phyloP scores from a whole-genome alignment of 2,797 vertebrate genomes.

The Sebastes aleutianus region DNA sequence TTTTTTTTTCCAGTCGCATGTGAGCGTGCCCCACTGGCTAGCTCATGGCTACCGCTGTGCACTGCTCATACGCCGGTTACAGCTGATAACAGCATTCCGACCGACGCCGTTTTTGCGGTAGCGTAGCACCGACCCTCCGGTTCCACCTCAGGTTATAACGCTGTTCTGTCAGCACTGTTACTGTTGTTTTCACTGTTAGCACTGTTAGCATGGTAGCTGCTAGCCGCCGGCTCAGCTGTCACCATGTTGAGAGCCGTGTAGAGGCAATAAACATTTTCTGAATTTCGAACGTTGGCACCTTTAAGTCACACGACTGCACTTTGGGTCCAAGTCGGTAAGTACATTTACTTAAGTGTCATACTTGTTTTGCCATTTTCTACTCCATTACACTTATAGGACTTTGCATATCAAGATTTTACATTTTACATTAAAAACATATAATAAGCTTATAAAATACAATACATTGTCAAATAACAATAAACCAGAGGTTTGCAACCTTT shows the following conservation, averaged over 20 bases:
- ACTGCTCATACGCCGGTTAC: not conserved
- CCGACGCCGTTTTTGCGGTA: not conserved
- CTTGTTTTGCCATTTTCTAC: not conserved
- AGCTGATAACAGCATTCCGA: not conserved
- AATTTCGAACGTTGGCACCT: too few species aligned
- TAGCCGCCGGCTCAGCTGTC: too few species aligned
- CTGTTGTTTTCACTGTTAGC: not conserved
- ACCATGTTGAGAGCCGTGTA: too few species aligned
- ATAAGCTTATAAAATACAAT: not conserved
- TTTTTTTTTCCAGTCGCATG: not conserved
- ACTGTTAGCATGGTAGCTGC: not conserved
- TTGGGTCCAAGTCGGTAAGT: too few species aligned
- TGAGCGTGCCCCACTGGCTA: too few species aligned
- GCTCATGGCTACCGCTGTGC: too few species aligned
- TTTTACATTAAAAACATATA: not conserved
- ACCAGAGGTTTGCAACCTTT: not conserved
- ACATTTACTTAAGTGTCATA: too few species aligned
- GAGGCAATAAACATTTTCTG: fast-evolving
- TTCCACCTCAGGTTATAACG: not conserved
- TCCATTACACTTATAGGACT: not conserved
- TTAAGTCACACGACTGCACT: too few species aligned
- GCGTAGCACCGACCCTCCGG: not conserved
- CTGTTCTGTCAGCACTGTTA: not conserved
- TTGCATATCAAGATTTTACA: not conserved
- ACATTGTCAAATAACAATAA: not conserved